These are phyloP conservation scores for Nymphalis urticae DNA, from an alignment of 2,888 invertebrate species.

Conservation along the genomic window DNA sequence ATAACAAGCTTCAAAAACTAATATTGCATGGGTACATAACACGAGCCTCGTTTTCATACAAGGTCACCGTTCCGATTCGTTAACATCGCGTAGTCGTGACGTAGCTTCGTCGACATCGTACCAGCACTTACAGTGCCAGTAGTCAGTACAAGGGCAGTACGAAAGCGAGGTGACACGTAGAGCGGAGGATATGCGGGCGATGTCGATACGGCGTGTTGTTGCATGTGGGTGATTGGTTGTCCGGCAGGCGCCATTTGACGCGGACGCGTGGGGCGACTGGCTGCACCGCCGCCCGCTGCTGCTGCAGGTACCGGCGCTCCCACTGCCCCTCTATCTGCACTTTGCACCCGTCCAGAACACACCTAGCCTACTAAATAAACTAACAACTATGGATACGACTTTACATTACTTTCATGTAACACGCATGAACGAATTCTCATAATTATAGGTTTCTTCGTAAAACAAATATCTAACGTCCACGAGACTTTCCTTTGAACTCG, in stretches of 20 bases:
- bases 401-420: not conserved
- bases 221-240: constrained; percentile 78
- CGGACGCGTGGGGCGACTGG: constrained; percentile 79
- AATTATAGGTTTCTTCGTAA: not conserved
- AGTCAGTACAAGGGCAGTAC: not conserved
- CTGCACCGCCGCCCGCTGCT: constrained; percentile 89
- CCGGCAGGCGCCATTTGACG: constrained; percentile 73
- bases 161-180: constrained; percentile 25
- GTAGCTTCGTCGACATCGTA: not conserved
- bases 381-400: not conserved
- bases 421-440: constrained; percentile 4
- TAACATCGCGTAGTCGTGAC: not conserved
- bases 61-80: not conserved
- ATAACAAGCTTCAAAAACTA: constrained; percentile 63
- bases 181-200: constrained; percentile 31
- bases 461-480: not conserved
- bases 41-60: constrained; percentile 35
- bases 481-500: not conserved
- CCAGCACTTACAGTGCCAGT: not conserved
- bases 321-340: constrained; percentile 18
- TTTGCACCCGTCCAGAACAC: constrained; percentile 2
- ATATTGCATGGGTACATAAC: constrained; percentile 76
- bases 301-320: constrained; percentile 84
- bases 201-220: constrained; percentile 69
- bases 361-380: not conserved